Base-by-base conservation (phyloP, 2,888 invertebrate genomes). In the Uloborus plumipes region DNA sequence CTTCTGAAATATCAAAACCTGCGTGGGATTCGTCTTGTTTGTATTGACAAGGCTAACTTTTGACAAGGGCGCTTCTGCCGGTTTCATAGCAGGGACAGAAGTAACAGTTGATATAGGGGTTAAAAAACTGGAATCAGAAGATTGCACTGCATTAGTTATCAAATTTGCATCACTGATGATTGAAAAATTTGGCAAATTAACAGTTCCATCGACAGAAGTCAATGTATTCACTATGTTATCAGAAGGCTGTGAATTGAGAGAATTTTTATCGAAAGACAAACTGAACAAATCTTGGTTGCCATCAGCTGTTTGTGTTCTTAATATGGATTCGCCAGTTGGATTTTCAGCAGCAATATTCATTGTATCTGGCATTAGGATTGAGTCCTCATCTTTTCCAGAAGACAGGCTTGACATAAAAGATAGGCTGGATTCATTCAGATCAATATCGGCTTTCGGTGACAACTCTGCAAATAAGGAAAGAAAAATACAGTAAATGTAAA, bases 1-100 rank as follows among this genome's bases (percentile, higher is more conserved):
- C 39, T 84, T 84, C 39, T 77, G 83, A 64, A 84, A 61, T 47
- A 84, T 74, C 11, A 84, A 16, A 31, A 84, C 22, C 9, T 84
- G 83, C 14, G 77, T 58, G 6, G 59, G 31, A 58, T 62, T 67
- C 1, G 64, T 13, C 65, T 78, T 84, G 55, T 64, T 74, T n/a
- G 55, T 14, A 50, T 64, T 80, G 7, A 59, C 26, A 31, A 80
- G 16, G 65, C 62, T 53, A 20, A 59, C 58, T 51, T 74, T 80
- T 7, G 62, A 20, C 14, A 62, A n/a, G 13, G 69, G 7, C 49
- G 69, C 22, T 16, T 80, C 80, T 39, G 64, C n/a, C 20, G 67
- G 55, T 58, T 69, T 80, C 7, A 64, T 13, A 14, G 64, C 22
- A 1, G 80, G 55, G 16, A 22, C 58, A 20, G 66, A 22, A 15